Evolutionary conservation across 2,113 vertebrate genomes (phyloP).

Genomic region (Sorex araneus): DNA sequence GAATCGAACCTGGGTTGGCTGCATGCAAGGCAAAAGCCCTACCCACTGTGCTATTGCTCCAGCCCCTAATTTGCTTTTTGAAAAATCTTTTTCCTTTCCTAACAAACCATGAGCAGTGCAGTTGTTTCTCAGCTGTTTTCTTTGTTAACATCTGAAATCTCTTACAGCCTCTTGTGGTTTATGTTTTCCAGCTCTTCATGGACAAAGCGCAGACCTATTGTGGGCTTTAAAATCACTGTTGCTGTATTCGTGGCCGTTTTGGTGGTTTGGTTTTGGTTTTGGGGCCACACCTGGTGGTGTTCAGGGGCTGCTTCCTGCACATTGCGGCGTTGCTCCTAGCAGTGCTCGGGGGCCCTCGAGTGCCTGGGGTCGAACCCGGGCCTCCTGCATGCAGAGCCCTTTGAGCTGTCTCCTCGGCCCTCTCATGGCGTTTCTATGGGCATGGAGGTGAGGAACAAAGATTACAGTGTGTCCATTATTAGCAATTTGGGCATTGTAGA

Average conservation of each 20-base stretch:
- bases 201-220: background rate
- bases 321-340: no score
- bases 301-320: no score
- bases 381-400: no score
- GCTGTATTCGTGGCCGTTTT: slow-evolving; percentile 42
- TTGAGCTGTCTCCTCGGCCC: background rate
- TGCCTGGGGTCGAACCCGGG: no score
- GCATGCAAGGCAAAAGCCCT: no score
- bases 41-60: no score
- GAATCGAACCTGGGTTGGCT: no score
- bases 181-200: background rate
- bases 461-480: background rate
- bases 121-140: slow-evolving; percentile 5
- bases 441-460: background rate
- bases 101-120: background rate
- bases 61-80: background rate
- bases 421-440: no score
- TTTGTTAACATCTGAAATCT: slow-evolving; percentile 23
- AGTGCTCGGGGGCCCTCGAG: no score
- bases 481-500: slow-evolving; percentile 21
- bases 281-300: no score
- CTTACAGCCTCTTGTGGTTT: background rate
- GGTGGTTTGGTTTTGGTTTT: background rate
- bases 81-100: no score
- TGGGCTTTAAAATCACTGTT: slow-evolving; percentile 53